Conservation (phyloP, 2,113 vertebrate genomes). For the Brevimyrus niger region DNA sequence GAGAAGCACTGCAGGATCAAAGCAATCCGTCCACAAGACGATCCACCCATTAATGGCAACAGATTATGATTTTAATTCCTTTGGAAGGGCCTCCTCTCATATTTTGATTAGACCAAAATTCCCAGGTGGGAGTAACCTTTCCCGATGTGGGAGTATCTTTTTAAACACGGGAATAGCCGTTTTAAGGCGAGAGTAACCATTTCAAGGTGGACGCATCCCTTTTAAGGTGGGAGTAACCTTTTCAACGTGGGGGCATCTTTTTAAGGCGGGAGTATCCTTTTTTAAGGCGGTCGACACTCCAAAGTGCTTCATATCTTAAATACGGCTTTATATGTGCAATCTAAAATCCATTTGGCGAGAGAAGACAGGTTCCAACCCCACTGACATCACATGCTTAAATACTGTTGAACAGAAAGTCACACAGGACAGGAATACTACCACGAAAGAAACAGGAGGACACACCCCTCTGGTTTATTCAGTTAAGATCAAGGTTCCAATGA, state of each 20-base stretch:
- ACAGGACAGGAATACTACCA: background rate
- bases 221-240: background rate
- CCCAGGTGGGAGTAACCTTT: background rate
- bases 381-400: background rate
- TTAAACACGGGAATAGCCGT: too few species aligned
- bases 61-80: background rate
- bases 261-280: background rate
- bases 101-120: background rate
- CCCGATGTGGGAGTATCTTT: too few species aligned
- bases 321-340: background rate
- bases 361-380: too few species aligned
- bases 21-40: background rate
- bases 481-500: conserved; percentile 22
- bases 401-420: background rate
- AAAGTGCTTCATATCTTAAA: background rate
- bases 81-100: background rate
- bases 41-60: background rate
- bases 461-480: conserved; percentile 33
- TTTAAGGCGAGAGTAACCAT: background rate
- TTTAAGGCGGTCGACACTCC: background rate
- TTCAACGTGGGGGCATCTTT: too few species aligned
- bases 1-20: background rate
- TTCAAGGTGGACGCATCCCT: background rate
- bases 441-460: conserved; percentile 5
- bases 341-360: background rate